Base-by-base conservation (phyloP, 2,113 vertebrate genomes). In the Ranitomeya variabilis region DNA sequence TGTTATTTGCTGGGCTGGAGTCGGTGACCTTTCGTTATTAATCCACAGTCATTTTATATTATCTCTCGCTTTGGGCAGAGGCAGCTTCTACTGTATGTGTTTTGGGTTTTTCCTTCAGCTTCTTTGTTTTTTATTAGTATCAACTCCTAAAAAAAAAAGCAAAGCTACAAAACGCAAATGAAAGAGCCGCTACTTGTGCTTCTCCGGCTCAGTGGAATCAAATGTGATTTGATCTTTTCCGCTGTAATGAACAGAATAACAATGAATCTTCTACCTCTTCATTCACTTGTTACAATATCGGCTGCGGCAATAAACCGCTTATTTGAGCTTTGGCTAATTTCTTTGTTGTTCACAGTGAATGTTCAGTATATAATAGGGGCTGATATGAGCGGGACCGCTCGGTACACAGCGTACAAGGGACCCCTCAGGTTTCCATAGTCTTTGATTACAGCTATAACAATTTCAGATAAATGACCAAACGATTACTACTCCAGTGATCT, bases 191-290 rank as follows among this genome's bases (percentile, higher is more conserved):
- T 6, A 21, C 69, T 82, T 83, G 52, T 83, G 55, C 80, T 89
- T 84, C 80, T 89, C 88, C 8, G 64, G 90, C 89, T 91, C 87
- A 77, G 13, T 80, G 67, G 67, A 90, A 91, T 88, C 78, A 92
- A 92, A 91, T 73, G 90, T 89, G 87, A 80, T 90, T 90, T 91
- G 60, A 69, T 90, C 67, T 90, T 89, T 80, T 77, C 66, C 80
- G 84, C 86, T 86, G 90, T 92, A 92, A 91, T 26, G 80, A 89
- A 76, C 89, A 81, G 90, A 89, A 88, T 79, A 37, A 64, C 80
- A 90, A 90, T 87, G 87, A 86, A 84, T 23, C 21, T 60, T 76
- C 80, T 91, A 89, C 83, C 45, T 82, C 64, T 77, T 57, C 90
- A 90, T 85, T 89, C 66, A 8, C n/a, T 74, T 79, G 86, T 92